Conservation (phyloP, 1,140 invertebrate genomes). For the Arion vulgaris region DNA sequence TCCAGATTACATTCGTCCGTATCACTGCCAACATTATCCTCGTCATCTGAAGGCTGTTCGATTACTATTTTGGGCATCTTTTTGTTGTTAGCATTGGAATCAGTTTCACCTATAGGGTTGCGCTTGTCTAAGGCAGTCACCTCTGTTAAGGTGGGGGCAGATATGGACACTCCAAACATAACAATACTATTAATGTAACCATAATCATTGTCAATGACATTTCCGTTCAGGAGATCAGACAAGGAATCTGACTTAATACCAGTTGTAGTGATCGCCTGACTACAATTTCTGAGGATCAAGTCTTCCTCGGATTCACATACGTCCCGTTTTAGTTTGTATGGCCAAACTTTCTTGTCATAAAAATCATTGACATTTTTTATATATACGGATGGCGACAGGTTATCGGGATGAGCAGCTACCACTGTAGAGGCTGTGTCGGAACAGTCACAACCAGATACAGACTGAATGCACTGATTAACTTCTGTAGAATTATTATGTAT, state of each 20-base stretch:
- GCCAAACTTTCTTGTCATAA: neutral
- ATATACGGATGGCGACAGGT: neutral
- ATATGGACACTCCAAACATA: neutral
- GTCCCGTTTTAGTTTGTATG: neutral
- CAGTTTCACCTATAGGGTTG: neutral
- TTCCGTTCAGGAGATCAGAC: neutral
- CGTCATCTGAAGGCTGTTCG: conserved; percentile 33
- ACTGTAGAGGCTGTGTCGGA: neutral
- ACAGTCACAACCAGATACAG: neutral
- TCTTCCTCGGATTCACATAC: conserved; percentile 24
- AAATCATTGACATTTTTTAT: neutral
- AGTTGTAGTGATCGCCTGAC: neutral
- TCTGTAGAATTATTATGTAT: neutral
- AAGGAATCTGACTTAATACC: neutral
- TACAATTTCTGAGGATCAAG: neutral
- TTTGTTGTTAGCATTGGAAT: neutral
- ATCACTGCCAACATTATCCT: neutral
- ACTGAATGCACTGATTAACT: neutral
- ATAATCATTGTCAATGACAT: neutral
- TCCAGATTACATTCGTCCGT: conserved; percentile 13
- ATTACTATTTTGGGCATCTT: conserved; percentile 32
- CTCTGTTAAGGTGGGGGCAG: neutral
- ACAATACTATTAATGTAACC: neutral
- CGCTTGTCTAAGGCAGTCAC: neutral
- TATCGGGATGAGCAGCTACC: neutral